Conservation (phyloP, 2,797 vertebrate species). For the Agapornis canus region DNA sequence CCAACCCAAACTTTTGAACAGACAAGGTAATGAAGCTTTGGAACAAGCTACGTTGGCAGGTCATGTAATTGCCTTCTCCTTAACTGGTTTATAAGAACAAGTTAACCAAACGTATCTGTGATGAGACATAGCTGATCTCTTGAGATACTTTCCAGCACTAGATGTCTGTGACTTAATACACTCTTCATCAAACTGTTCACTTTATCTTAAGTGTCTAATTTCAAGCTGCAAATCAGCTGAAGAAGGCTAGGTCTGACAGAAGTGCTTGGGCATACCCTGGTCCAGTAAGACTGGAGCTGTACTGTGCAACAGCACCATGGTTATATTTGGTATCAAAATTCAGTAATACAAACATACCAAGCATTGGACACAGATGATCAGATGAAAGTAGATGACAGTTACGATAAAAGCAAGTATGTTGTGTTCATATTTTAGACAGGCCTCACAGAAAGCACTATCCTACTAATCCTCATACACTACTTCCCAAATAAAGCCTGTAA, state of each 20-base stretch:
- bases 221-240: background rate
- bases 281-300: background rate
- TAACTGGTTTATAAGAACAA: background rate
- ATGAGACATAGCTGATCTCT: background rate
- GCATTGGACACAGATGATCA: background rate
- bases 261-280: background rate
- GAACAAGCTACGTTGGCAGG: background rate
- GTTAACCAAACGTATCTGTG: background rate
- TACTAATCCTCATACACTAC: background rate
- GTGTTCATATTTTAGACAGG: background rate
- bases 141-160: background rate
- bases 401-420: background rate
- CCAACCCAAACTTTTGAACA: background rate
- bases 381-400: background rate
- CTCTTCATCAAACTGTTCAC: background rate
- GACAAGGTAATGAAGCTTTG: background rate
- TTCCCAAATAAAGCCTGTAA: background rate
- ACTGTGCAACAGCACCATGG: accelerated
- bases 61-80: background rate
- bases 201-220: background rate
- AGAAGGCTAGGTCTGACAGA: background rate
- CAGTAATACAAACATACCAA: background rate
- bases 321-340: background rate
- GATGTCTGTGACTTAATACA: background rate
- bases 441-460: background rate